Evolutionary conservation across 2,888 invertebrate species (phyloP).

Genomic region (Chorisops tibialis): DNA sequence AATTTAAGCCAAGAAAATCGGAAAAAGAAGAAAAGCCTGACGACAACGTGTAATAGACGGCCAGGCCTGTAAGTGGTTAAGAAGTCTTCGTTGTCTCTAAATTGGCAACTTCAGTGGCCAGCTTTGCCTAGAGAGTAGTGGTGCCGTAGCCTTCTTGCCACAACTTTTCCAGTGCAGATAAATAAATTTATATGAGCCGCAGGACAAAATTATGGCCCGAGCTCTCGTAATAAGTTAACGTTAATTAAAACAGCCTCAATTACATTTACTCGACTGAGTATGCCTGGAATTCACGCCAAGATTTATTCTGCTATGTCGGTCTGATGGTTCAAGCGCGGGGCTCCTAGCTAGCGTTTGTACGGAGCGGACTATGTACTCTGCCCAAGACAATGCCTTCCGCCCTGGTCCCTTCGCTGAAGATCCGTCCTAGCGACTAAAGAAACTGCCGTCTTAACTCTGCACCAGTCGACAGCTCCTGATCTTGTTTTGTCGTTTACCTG

Average conservation of each 20-base stretch:
- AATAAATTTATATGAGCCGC: slow-evolving; percentile 29
- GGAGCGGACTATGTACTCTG: slow-evolving; percentile 3
- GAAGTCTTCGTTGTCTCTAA: slow-evolving; percentile 7
- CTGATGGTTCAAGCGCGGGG: slow-evolving; percentile 7
- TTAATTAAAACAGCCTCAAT: slow-evolving; percentile 34
- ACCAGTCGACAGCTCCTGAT: slow-evolving; percentile 18
- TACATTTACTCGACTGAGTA: slow-evolving; percentile 31
- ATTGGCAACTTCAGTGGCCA: background rate
- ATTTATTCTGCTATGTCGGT: slow-evolving; percentile 31
- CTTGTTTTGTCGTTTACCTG: slow-evolving; percentile 23
- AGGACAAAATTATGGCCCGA: slow-evolving; percentile 27
- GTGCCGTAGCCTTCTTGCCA: background rate
- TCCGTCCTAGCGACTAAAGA: slow-evolving; percentile 10
- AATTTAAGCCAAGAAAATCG: too few relatives aligned
- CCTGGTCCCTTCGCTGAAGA: slow-evolving; percentile 11
- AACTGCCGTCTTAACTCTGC: slow-evolving; percentile 10
- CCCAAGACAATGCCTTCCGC: slow-evolving; percentile 28
- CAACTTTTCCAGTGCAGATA: slow-evolving; percentile 3
- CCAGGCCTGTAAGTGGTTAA: background rate
- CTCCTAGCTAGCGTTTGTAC: background rate
- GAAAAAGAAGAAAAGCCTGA: too few relatives aligned
- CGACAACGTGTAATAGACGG: too few relatives aligned
- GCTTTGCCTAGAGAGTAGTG: slow-evolving; percentile 3
- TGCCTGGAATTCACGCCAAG: slow-evolving; percentile 32
- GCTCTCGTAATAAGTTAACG: slow-evolving; percentile 31